A percentile compares a stretch with the other conserved stretches of the same genome.
These are phyloP conservation scores for Isurus oxyrinchus DNA, from an alignment of 2,113 vertebrate species.

Conservation along the genomic window DNA sequence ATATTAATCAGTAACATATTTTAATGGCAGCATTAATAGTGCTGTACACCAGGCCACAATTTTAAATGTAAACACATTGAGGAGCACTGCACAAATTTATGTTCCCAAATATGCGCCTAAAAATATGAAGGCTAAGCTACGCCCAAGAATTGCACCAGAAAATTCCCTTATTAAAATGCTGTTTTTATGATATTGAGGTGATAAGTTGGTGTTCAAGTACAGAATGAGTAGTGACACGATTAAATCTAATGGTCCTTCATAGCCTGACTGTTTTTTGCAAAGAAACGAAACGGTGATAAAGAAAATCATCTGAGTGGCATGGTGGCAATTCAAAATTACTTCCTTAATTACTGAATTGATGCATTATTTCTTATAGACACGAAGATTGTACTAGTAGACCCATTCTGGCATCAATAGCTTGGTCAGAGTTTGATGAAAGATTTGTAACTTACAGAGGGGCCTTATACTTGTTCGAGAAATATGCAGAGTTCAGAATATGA, in stretches of 20 bases:
- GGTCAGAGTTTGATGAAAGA: not conserved
- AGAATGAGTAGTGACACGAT: not conserved
- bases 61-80: not conserved
- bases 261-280: not conserved
- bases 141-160: not conserved
- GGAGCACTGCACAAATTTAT: not conserved
- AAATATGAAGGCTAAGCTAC: not conserved
- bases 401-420: not conserved
- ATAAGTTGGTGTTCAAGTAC: conserved; percentile 36
- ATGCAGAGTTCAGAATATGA: not conserved
- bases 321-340: not conserved
- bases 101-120: not conserved
- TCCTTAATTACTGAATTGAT: not conserved
- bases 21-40: not conserved
- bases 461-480: not conserved
- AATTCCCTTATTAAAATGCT: conserved; percentile 34
- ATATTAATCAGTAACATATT: conserved; percentile 20
- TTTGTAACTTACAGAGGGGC: not conserved
- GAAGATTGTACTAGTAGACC: not conserved
- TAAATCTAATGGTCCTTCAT: not conserved
- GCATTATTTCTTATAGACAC: not conserved
- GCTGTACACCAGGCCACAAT: not conserved
- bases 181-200: conserved; percentile 33
- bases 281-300: not conserved
- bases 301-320: not conserved